phyloP scores from a whole-genome alignment of 2,113 vertebrate species.

The Callospermophilus lateralis region DNA sequence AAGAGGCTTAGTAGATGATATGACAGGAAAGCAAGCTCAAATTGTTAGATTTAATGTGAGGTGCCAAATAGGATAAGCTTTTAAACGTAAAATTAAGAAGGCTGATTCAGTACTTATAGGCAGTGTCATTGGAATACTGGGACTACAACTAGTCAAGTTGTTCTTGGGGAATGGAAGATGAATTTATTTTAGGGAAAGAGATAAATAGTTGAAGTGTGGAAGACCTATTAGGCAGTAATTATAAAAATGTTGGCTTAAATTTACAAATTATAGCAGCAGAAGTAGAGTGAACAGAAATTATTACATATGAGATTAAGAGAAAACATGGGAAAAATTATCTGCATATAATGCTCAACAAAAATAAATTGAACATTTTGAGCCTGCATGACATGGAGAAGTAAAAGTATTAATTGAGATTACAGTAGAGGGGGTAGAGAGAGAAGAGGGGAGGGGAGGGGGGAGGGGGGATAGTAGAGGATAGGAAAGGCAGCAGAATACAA shows the following conservation, averaged over 20 bases:
- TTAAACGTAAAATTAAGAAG: background rate
- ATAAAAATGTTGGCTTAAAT: background rate
- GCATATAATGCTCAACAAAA: background rate
- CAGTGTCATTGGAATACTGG: background rate
- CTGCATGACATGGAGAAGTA: background rate
- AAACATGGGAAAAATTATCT: background rate
- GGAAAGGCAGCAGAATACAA: too few relatives aligned
- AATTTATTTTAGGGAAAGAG: background rate
- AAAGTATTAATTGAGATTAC: background rate
- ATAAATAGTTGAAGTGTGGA: background rate
- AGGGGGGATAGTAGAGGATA: too few relatives aligned
- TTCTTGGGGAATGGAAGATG: fast-evolving
- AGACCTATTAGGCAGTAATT: background rate
- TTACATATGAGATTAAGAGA: background rate
- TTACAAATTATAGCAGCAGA: background rate
- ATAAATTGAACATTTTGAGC: background rate
- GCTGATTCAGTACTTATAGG: background rate
- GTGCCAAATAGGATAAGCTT: background rate
- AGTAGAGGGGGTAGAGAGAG: too few relatives aligned
- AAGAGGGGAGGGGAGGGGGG: too few relatives aligned
- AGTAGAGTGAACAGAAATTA: background rate
- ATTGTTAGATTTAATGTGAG: background rate
- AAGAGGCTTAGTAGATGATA: background rate
- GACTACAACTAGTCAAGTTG: background rate
- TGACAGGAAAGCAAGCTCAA: background rate